Base-by-base conservation (phyloP, 1,140 invertebrate genomes). In the Adoxophyes honmai region DNA sequence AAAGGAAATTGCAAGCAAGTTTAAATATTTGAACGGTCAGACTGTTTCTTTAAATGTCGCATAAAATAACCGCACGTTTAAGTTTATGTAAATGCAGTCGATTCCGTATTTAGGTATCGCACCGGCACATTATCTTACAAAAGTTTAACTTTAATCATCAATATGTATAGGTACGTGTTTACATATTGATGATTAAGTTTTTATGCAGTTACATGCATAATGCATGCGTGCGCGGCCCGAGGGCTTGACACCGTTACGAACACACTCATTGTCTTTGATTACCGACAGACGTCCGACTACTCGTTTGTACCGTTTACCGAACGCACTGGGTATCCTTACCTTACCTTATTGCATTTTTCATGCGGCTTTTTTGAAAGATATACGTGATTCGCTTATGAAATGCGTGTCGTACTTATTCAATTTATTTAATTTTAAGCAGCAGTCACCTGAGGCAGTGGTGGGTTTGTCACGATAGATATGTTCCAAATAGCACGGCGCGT, bases 241-340 rank as follows among this genome's bases (percentile, higher is more conserved):
- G 59, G 60, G 16, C 34, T 15, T 39, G 52, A 52, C 72, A 83
- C 83, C 83, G 83, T 83, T 86, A 86, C 71, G 10, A 64, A 57
- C 64, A 64, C 38, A 48, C 74, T 75, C 74, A 84, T 84, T 86
- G 83, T 86, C 69, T 84, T 75, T 81, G 78, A 81, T 84, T 80
- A 78, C 81, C 68, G 70, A 74, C 70, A 79, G 81, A 83, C 66
- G 73, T 78, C 75, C 74, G 76, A 67, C 73, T 75, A 77, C 81
- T 78, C 67, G 79, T 81, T 77, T 84, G 73, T 83, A 84, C 79
- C 81, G 83, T 86, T 86, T 78, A 71, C 68, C 69, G 75, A 75
- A 73, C 59, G 62, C 70, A 69, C 57, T 60, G 64, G 37, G 65
- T 68, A 78, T 78, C 75, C 72, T 78, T 70, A 72, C 77, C 78